Evolutionary conservation across 2,113 vertebrate genomes (phyloP), one percentile per base, ranked within the genome.

Genomic region (Urocitellus parryii): DNA sequence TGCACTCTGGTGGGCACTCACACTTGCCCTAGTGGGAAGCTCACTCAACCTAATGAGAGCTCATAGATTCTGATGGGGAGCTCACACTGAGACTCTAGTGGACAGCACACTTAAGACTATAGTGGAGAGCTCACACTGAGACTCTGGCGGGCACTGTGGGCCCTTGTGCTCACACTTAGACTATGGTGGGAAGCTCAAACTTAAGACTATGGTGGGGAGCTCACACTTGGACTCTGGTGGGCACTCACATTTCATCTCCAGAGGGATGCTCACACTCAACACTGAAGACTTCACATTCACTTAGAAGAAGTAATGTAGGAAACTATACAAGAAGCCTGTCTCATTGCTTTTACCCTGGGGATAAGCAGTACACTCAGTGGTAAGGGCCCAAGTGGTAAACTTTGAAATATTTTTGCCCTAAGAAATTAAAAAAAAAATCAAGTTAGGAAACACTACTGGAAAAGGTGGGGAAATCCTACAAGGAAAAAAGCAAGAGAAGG

Each of bases 331-430:
- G 51, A 1, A 1, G 63, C 84, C 37, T 45, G 32, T 51, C 6
- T 4, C 6, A 1, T 0, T 51, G 53, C 16, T 34, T 70, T 24
- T 20, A 29, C 27, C 34, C 82, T 42, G 8, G 37, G 25, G 29
- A n/a, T 65, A 18, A 72, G n/a, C 4, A 16, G n/a, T 27, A 3
- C 16, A 4, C 27, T 18, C 0, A 1, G 8, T 1, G 5, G 17
- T 13, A 29, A 48, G 61, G 24, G 11, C 0, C 22, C 27, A 0
- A 0, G 32, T 56, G 72, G 82, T 16, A n/a, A 68, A 80, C 20
- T 9, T 32, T 4, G 5, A 3, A 24, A 34, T 25, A 39, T 61
- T 48, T 65, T 70, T 70, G 12, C 53, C 39, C 34, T 29, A 56
- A 34, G n/a, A 83, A 79, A 74, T 24, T 53, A 2, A 58, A 56